These are phyloP conservation scores for Perca schrenkii DNA, from an alignment of 2,113 vertebrate species.

Conservation along the genomic window DNA sequence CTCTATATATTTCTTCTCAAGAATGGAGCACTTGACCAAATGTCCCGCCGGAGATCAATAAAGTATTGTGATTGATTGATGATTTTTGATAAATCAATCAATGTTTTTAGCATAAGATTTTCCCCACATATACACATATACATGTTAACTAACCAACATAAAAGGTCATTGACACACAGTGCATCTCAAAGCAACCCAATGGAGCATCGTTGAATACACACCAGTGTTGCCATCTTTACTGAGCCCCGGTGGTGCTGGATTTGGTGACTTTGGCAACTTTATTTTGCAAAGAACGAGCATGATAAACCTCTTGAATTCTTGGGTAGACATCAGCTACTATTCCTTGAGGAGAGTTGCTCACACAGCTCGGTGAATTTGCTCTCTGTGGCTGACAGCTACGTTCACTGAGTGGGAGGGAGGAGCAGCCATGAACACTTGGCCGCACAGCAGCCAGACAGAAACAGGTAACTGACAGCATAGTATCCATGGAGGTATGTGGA, in stretches of 20 bases:
- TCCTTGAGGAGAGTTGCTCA: slow-evolving; percentile 5
- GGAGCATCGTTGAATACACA: slow-evolving; percentile 2
- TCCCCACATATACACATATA: neutral
- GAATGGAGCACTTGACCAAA: no score
- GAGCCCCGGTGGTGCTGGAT: neutral
- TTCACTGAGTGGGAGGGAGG: slow-evolving; percentile 29
- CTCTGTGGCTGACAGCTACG: slow-evolving; percentile 3
- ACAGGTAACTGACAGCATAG: slow-evolving; percentile 1
- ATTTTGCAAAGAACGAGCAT: neutral
- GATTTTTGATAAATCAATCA: no score
- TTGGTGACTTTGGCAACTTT: slow-evolving; percentile 13
- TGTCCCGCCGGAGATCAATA: no score
- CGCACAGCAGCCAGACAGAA: slow-evolving; percentile 12
- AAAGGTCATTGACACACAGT: slow-evolving; percentile 12
- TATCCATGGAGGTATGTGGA: neutral
- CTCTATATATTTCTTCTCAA: no score
- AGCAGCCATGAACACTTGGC: slow-evolving; percentile 4
- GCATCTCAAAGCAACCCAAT: neutral
- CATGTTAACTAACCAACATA: neutral
- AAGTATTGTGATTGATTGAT: no score
- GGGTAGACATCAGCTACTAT: neutral
- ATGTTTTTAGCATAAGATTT: no score
- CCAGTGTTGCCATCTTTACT: neutral
- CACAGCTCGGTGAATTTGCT: slow-evolving; percentile 3
- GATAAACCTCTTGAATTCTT: neutral